Evolutionary conservation across 2,888 invertebrate species (phyloP), one percentile per base, ranked within the genome.

Genomic region (Arge pagana): DNA sequence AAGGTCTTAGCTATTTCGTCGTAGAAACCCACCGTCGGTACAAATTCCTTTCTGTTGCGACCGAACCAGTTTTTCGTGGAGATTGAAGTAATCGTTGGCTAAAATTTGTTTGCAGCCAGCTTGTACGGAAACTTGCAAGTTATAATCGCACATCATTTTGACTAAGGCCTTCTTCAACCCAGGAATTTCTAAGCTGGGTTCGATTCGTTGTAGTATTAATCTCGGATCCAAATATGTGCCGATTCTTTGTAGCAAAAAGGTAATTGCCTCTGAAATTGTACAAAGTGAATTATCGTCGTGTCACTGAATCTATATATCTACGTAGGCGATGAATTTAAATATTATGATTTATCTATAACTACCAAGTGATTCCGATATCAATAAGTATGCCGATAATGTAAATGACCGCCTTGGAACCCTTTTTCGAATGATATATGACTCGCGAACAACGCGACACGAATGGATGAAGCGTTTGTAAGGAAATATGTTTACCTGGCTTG

Each of bases 61-160:
- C 18, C 82, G 79, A 0, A 94, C 88, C 35, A 93, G 78, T 71
- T 89, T 89, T 62, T 91, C 86, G 69, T 95, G 89, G 37, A 94
- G 79, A 68, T 90, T 88, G 66, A 93, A 94, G 75, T 94, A 94
- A 79, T 96, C 96, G 2, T 87, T 85, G 1, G 93, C 84, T n/a
- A 96, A 83, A 56, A 96, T 93, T 68, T 90, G 87, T 67, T 92
- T 89, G 74, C 93, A 94, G 1, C 93, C 93, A 74, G 93, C 90
- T 74, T 94, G 89, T 16, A 95, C 87, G 1, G 93, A 90, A 21
- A 93, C 87, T 84, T 96, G 96, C 53, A 96, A 81, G 70, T 92
- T 93, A 76, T 94, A 97, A 74, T 98, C 98, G 65, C 91, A 89
- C 78, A 98, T 84, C 86, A 98, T 94, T 79, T 95, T 96, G 1